These are phyloP conservation scores for Cyaniris semiargus DNA, from an alignment of 2,888 invertebrate species.

Conservation along the genomic window DNA sequence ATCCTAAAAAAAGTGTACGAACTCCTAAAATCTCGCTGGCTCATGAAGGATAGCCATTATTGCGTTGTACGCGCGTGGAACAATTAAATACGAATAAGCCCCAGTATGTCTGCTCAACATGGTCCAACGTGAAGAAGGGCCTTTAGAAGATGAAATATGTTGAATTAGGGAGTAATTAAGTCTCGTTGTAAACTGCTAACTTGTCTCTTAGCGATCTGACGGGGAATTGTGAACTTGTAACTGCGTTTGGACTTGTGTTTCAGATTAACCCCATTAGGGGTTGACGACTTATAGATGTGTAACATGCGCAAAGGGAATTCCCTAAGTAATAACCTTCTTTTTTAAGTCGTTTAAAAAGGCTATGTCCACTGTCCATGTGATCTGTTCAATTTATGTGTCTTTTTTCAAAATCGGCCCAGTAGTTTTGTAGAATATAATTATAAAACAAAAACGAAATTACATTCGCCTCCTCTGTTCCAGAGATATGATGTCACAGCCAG, in stretches of 20 bases:
- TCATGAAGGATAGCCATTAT: too few species aligned
- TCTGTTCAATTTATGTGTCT: background rate
- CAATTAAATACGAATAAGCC: too few species aligned
- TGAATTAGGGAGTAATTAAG: constrained; percentile 8
- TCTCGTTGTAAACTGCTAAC: constrained; percentile 8
- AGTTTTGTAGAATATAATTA: too few species aligned
- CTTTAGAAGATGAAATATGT: background rate
- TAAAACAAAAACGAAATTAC: too few species aligned
- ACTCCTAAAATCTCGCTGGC: too few species aligned
- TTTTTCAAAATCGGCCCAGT: too few species aligned
- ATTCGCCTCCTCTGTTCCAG: too few species aligned
- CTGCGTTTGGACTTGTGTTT: constrained; percentile 5
- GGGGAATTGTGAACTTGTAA: constrained; percentile 17
- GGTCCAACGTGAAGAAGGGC: too few species aligned
- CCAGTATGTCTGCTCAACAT: too few species aligned
- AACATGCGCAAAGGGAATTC: background rate
- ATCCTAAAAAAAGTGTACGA: too few species aligned
- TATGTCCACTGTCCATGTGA: background rate
- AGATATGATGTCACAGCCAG: too few species aligned
- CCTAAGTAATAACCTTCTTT: background rate
- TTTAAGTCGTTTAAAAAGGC: background rate
- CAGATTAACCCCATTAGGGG: constrained; percentile 13
- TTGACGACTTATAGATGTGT: background rate
- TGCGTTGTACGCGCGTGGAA: too few species aligned
- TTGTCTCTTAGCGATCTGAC: constrained; percentile 25